Evolutionary conservation across 2,797 vertebrate genomes (phyloP).

Genomic region (Enteromius anoplus): DNA sequence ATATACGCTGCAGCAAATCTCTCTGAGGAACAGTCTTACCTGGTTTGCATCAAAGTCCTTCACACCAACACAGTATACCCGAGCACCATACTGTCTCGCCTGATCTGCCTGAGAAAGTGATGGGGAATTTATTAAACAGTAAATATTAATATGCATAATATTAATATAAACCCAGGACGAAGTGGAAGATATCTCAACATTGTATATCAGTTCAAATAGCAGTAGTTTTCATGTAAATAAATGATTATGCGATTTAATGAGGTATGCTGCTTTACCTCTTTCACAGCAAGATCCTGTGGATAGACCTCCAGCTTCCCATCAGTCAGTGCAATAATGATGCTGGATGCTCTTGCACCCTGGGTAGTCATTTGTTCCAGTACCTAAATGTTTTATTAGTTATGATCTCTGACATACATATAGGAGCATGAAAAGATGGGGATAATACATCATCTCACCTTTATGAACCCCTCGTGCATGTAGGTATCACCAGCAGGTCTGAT

Average conservation of each 20-base stretch:
- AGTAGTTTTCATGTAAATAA: background rate
- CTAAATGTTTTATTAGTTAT: conserved; percentile 59
- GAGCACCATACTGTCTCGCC: conserved; percentile 85
- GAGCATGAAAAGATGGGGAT: background rate
- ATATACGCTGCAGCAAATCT: background rate
- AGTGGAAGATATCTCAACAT: background rate
- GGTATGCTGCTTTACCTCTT: conserved; percentile 78
- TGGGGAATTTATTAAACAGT: background rate
- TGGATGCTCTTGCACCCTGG: conserved; percentile 81
- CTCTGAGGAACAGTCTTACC: conserved; percentile 69
- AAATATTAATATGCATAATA: background rate
- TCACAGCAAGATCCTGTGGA: conserved; percentile 82
- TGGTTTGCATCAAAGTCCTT: conserved; percentile 91
- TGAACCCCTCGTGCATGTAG: conserved; percentile 93
- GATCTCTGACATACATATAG: background rate
- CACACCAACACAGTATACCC: conserved; percentile 95
- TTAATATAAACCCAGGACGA: background rate
- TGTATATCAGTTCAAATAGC: background rate
- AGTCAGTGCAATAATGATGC: conserved; percentile 91
- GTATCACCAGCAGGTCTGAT: conserved; percentile 90
- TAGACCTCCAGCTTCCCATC: conserved; percentile 89
- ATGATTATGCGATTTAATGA: background rate
- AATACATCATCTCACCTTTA: conserved; percentile 71
- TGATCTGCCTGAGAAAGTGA: conserved; percentile 77
- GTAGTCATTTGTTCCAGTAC: conserved; percentile 85